Evolutionary conservation across 2,113 vertebrate species (phyloP), one percentile per base, ranked within the genome.

Genomic region (Asarcornis scutulata): DNA sequence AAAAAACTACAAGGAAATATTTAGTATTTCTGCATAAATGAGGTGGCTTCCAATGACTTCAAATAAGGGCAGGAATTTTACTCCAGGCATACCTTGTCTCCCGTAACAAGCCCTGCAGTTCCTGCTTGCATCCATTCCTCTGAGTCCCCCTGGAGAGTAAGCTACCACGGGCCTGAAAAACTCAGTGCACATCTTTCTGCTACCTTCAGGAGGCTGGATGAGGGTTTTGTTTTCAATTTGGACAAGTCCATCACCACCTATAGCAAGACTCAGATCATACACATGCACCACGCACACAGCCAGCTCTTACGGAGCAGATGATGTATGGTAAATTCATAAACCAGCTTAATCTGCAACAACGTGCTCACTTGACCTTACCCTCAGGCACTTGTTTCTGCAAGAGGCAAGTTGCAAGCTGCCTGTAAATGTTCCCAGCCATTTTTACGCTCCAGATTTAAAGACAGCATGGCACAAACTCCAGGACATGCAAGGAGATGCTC

Each of bases 311-410:
- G 9, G 63, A 88, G 68, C 8, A 38, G 83, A 77, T 46, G 31
- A 90, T 32, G 56, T 1, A 1, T 64, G 59, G n/a, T 25, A 59
- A 88, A 90, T 77, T 80, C 86, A 83, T 52, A 59, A 88, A 13
- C 50, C 22, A 40, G 67, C 88, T 90, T 86, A 63, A 93, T 95
- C 87, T 94, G 83, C 76, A 56, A 46, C 68, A 67, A 62, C 55
- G 74, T 90, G 76, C 44, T 74, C 88, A 55, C 26, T 86, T 95
- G 86, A 96, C 94, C 92, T 75, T 81, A 83, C 73, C 92, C 34
- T 3, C 2, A 75, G 77, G 89, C 86, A 7, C 34, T 80, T 80
- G 46, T 36, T 82, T 86, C 52, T 68, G 34, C 8, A 3, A 96
- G 58, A 44, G 64, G 32, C 78, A 69, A 95, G 85, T 36, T 60